These are phyloP conservation scores for Poeciliopsis occidentalis DNA, from an alignment of 2,113 vertebrate species.

Conservation along the genomic window DNA sequence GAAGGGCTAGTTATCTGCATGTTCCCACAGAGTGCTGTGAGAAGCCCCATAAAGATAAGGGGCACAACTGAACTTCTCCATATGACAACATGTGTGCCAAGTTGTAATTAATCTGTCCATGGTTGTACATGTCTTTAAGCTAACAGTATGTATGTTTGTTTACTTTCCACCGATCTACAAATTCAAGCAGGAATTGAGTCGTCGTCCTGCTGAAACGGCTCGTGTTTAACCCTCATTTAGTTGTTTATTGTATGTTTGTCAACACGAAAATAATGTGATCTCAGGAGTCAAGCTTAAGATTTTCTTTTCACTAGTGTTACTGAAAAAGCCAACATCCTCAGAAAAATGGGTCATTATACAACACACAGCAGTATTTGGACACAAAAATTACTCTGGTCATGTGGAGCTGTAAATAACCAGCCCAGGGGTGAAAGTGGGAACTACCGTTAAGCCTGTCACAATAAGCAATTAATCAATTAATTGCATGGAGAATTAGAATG, in stretches of 20 bases:
- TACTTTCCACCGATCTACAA: neutral
- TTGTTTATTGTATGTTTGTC: too few species aligned
- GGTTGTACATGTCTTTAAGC: neutral
- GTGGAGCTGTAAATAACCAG: neutral
- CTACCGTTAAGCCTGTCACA: too few species aligned
- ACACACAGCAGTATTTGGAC: neutral
- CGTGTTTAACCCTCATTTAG: neutral
- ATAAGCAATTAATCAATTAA: too few species aligned
- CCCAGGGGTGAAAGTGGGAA: neutral
- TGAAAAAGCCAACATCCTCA: neutral
- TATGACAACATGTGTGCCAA: slow-evolving; percentile 32
- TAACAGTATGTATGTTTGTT: neutral
- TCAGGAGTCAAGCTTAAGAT: neutral
- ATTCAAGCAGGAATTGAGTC: neutral
- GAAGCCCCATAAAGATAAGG: slow-evolving; percentile 72
- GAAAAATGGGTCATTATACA: neutral
- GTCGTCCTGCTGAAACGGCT: neutral
- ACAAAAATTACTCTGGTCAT: neutral
- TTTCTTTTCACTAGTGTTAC: neutral
- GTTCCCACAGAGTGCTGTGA: slow-evolving; percentile 69
- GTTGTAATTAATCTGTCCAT: slow-evolving; percentile 32
- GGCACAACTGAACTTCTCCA: slow-evolving; percentile 31
- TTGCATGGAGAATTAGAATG: too few species aligned
- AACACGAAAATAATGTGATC: neutral
- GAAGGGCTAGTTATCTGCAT: slow-evolving; percentile 65